Conservation (phyloP, 2,113 vertebrate species). For the Grammomys dolichurus region DNA sequence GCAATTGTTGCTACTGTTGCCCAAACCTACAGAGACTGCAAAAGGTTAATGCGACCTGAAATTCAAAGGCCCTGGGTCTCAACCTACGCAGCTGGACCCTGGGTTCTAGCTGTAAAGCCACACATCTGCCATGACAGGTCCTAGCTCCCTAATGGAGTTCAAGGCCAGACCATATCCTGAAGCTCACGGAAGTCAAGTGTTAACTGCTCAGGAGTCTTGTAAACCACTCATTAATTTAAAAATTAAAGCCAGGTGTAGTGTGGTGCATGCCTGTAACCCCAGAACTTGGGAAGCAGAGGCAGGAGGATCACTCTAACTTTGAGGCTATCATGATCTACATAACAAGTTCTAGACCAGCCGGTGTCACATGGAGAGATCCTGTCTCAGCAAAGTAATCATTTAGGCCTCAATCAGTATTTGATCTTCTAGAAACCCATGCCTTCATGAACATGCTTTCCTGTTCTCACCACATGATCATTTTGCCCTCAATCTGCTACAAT, state of each 20-base stretch:
- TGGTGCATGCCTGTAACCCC: background rate
- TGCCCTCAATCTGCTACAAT: rapidly evolving
- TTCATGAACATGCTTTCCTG: rapidly evolving
- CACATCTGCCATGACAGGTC: rapidly evolving
- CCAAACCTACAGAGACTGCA: background rate
- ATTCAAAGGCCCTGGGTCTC: background rate
- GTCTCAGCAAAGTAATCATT: background rate
- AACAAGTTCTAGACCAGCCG: background rate
- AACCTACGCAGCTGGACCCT: too few species aligned
- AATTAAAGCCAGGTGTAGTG: background rate
- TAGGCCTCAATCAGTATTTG: background rate
- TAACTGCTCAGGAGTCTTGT: background rate
- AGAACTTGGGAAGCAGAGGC: background rate
- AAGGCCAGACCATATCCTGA: too few species aligned
- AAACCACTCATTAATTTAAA: background rate
- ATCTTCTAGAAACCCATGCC: too few species aligned
- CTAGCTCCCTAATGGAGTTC: rapidly evolving
- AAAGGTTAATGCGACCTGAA: background rate
- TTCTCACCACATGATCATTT: rapidly evolving
- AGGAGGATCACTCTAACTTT: background rate
- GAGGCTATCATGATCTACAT: background rate
- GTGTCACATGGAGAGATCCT: background rate
- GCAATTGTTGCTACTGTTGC: background rate
- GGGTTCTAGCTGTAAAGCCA: too few species aligned
- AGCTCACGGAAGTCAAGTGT: rapidly evolving